Percentiles rank a stretch among this genome's conserved stretches.
Conservation (phyloP, 1,140 invertebrate species). For the Samia ricini region DNA sequence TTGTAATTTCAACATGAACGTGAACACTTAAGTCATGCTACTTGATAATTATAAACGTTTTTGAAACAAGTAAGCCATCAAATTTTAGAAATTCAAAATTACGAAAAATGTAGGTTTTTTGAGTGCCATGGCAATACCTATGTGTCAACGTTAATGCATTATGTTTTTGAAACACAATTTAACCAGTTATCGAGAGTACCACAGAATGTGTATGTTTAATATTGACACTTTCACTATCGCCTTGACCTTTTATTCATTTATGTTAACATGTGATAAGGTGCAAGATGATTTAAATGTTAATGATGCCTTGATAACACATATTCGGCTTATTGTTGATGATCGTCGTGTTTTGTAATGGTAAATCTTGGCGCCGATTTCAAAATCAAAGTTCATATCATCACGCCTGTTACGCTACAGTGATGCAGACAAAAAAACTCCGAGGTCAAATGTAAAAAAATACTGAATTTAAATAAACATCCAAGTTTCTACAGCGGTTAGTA, state of each 20-base stretch:
- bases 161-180: neutral
- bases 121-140: too few relatives aligned
- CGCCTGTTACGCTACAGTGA: neutral
- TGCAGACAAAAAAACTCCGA: constrained; percentile 1
- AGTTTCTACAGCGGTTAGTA: neutral
- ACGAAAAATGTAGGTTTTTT: too few relatives aligned
- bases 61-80: too few relatives aligned
- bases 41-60: too few relatives aligned
- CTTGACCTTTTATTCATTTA: constrained; percentile 4
- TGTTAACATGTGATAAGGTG: neutral
- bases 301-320: neutral
- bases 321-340: neutral
- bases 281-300: neutral
- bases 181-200: neutral
- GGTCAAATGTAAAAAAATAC: neutral
- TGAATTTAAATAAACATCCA: neutral
- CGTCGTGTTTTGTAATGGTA: neutral
- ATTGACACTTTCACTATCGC: neutral
- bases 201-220: neutral
- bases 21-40: too few relatives aligned
- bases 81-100: too few relatives aligned
- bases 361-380: neutral
- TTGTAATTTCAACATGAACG: too few relatives aligned
- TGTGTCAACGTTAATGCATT: too few relatives aligned
- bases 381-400: constrained; percentile 1